Evolutionary conservation across 64 coral and sea anemone species (phyloP).

Genomic region (Platygyra sinensis): DNA sequence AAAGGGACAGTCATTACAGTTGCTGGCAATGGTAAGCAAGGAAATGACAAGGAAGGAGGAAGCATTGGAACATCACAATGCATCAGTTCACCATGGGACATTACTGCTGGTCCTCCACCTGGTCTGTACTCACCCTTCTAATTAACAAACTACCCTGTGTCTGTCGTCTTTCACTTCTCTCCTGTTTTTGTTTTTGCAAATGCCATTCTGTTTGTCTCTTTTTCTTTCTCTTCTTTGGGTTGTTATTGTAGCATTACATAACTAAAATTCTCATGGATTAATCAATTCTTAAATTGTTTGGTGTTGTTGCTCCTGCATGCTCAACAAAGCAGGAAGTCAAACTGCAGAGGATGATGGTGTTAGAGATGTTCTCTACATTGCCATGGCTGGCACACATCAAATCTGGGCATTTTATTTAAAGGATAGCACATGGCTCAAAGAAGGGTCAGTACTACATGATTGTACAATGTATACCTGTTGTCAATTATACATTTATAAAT

Average conservation of each 20-base stretch:
- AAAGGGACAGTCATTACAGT: conserved; percentile 58
- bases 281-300: neutral
- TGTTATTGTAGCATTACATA: neutral
- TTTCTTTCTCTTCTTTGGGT: neutral
- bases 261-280: too few species aligned
- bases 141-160: neutral
- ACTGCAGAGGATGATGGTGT: conserved; percentile 22
- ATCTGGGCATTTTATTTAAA: conserved; percentile 89
- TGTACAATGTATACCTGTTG: neutral
- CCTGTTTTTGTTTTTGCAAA: neutral
- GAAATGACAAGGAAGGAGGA: conserved; percentile 92
- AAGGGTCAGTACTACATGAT: conserved; percentile 66
- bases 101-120: conserved; percentile 68
- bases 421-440: conserved; percentile 90
- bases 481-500: too few species aligned
- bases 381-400: conserved; percentile 99
- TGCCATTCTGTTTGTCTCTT: neutral
- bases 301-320: neutral
- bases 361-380: conserved; percentile 84
- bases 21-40: conserved; percentile 87
- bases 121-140: conserved; percentile 22
- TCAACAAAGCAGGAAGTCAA: neutral
- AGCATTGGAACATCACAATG: conserved; percentile 53
- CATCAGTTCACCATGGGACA: conserved; percentile 95
- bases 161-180: neutral